phyloP scores from a whole-genome alignment of 2,888 invertebrate genomes.

The Nycteola revayana region DNA sequence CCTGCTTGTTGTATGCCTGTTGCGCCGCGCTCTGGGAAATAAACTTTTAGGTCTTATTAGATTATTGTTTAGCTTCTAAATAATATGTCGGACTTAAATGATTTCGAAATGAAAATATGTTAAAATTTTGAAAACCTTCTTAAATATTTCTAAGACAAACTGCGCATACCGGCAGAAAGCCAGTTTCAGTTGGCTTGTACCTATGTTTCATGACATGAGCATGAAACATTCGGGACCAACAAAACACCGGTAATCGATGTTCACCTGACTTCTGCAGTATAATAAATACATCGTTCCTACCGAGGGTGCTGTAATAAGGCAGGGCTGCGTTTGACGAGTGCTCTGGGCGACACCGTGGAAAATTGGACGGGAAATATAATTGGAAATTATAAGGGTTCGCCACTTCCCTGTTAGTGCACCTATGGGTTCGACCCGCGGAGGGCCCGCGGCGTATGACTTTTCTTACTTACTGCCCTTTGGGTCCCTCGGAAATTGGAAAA shows the following conservation, averaged over 20 bases:
- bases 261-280: slow-evolving; percentile 52
- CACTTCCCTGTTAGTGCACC: slow-evolving; percentile 52
- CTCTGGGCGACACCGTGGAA: slow-evolving; percentile 80
- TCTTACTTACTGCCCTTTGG: slow-evolving; percentile 36
- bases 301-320: slow-evolving; percentile 32
- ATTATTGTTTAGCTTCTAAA: too few relatives aligned
- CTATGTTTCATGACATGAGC: too few relatives aligned
- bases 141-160: too few relatives aligned
- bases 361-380: slow-evolving; percentile 82
- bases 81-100: too few relatives aligned
- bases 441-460: slow-evolving; percentile 36
- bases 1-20: too few relatives aligned
- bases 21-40: too few relatives aligned
- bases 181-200: too few relatives aligned
- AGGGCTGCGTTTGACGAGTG: slow-evolving; percentile 78
- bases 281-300: slow-evolving; percentile 43
- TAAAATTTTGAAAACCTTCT: too few relatives aligned
- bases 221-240: slow-evolving; percentile 19
- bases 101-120: too few relatives aligned
- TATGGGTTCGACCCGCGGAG: slow-evolving; percentile 23
- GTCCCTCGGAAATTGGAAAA: slow-evolving; percentile 43
- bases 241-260: slow-evolving; percentile 37
- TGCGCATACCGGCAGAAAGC: too few relatives aligned
- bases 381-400: slow-evolving; percentile 79
- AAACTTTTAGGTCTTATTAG: too few relatives aligned